phyloP scores from a whole-genome alignment of 2,797 vertebrate genomes.

The Smutsia temminckii region DNA sequence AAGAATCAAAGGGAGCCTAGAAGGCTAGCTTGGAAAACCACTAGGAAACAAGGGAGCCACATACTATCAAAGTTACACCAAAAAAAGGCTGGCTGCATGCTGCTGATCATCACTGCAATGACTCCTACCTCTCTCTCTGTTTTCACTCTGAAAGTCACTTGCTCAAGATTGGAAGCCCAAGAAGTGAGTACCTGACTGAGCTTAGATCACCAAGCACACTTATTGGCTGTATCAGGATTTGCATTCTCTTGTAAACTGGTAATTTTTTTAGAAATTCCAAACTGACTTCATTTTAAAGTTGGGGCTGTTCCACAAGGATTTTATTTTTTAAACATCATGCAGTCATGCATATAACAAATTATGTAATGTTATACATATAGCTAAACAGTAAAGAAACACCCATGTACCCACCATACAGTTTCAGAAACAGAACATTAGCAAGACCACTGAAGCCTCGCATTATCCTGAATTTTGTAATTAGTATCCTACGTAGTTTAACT shows the following conservation, averaged over 20 bases:
- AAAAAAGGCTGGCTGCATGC: background rate
- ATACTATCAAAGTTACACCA: background rate
- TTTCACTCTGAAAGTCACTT: background rate
- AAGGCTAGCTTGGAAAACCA: background rate
- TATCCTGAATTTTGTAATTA: background rate
- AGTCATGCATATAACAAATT: background rate
- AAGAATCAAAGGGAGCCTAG: background rate
- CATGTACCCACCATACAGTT: background rate
- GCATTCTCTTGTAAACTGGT: background rate
- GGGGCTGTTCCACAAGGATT: background rate
- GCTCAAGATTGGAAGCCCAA: background rate
- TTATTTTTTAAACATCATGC: conserved; percentile 6
- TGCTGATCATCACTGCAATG: background rate
- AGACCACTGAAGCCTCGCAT: background rate
- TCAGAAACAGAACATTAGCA: background rate
- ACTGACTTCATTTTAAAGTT: background rate
- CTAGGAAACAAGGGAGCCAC: background rate
- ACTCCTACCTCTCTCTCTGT: background rate
- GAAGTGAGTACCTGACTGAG: background rate
- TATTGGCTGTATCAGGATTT: background rate
- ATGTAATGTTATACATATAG: background rate
- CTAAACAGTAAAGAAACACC: conserved; percentile 17
- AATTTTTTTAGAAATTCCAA: background rate
- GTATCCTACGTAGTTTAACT: background rate
- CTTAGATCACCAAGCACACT: background rate